These are phyloP conservation scores for Athripsodes cinereus DNA, from an alignment of 2,888 invertebrate species.

Conservation along the genomic window DNA sequence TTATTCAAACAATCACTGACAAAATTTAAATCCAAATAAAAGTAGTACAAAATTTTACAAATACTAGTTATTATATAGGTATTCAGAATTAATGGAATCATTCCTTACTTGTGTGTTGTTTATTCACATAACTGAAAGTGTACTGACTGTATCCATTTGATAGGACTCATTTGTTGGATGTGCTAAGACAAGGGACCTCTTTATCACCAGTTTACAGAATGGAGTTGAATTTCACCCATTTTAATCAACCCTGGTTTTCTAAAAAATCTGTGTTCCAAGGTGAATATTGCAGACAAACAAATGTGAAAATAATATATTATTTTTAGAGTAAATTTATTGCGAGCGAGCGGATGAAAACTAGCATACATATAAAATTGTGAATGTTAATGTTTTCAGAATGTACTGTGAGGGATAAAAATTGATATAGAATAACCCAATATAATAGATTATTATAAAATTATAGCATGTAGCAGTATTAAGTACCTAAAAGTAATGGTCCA, in stretches of 20 bases:
- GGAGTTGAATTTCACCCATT: background rate
- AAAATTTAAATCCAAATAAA: background rate
- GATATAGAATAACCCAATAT: background rate
- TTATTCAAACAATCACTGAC: background rate
- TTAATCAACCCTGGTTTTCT: too few relatives aligned
- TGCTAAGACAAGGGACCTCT: conserved; percentile 27
- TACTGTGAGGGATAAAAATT: background rate
- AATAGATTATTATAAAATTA: too few relatives aligned
- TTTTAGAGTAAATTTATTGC: too few relatives aligned
- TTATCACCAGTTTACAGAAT: conserved; percentile 5
- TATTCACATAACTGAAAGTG: background rate
- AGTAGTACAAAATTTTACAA: background rate
- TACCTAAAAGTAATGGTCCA: conserved; percentile 19
- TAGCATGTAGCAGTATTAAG: background rate
- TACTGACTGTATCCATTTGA: background rate
- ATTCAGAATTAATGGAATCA: background rate
- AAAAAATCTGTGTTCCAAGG: too few relatives aligned
- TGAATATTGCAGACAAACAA: too few relatives aligned
- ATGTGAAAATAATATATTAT: too few relatives aligned
- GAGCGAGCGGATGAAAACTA: too few relatives aligned
- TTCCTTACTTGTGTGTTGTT: too few relatives aligned
- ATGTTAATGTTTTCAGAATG: conserved; percentile 10
- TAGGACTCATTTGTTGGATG: conserved; percentile 17
- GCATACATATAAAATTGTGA: background rate
- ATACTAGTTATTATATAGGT: too few relatives aligned